Base-by-base conservation (phyloP, 2,113 vertebrate genomes). In the Parus major region DNA sequence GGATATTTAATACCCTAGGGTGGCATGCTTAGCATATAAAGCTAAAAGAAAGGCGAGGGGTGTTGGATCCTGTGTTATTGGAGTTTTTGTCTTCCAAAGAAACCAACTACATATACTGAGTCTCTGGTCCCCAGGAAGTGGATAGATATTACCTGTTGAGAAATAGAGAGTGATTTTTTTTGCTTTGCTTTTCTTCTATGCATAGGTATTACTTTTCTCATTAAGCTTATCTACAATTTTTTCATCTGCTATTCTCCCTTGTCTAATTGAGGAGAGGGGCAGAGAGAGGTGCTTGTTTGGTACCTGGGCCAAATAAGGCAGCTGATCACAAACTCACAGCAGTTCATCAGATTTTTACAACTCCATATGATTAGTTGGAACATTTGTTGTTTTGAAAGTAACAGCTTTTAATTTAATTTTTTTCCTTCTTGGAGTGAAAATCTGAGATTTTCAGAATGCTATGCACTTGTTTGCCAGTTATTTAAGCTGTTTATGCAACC, bases 31-130 rank as follows among this genome's bases (percentile, higher is more conserved):
- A 72, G 23, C 14, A 76, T 33, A 28, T 18, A 60, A 77, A 53
- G 46, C 33, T 66, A 63, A 14, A 41, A 61, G 24, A 66, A 81
- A 61, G 12, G 9, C n/a, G 18, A 71, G 9, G 1, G 11, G 4
- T 29, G 3, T 6, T 39, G 15, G 4, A 11, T 18, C 4, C 42
- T 50, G 28, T 31, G 5, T 55, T 36, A 23, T 15, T n/a, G 36
- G 78, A 28, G 4, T 12, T 21, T 64, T 75, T 90, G 22, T 27
- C 27, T 81, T 81, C 12, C 68, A 59, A 68, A 41, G 12, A 39
- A 53, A 39, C 22, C 1, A 1, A 11, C 9, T 64, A 41, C 5
- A 27, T 1, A 1, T 27, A 14, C 2, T 19, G 49, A 66, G 6
- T n/a, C 4, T 27, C 41, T 72, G 16, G 17, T 80, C 68, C 28